Percentiles rank a stretch among this genome's conserved stretches.
Conservation (phyloP, 2,113 vertebrate genomes). For the Dascyllus trimaculatus region DNA sequence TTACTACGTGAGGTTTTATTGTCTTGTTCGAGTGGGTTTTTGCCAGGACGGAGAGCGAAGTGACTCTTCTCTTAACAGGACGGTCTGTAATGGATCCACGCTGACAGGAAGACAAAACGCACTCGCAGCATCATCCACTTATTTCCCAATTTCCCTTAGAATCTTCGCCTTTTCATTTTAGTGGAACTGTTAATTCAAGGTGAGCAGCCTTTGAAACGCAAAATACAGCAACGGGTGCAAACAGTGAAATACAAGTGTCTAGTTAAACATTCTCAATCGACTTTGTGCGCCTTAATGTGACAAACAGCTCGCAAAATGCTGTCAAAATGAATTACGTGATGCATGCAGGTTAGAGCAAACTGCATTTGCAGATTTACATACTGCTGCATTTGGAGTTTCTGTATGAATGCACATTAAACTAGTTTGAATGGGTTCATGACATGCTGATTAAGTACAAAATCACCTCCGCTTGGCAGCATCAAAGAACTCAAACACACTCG, state of each 20-base stretch:
- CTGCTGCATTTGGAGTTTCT: constrained; percentile 15
- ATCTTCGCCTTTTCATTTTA: no score
- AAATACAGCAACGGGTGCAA: background rate
- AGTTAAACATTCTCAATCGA: constrained; percentile 18
- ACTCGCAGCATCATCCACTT: no score
- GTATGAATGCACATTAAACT: background rate
- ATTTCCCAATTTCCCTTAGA: background rate
- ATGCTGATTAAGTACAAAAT: constrained; percentile 22
- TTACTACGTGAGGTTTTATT: constrained; percentile 12
- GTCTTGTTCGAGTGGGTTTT: constrained; percentile 28
- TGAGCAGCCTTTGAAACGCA: constrained; percentile 8
- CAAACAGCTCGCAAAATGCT: constrained; percentile 12
- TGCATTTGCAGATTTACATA: background rate
- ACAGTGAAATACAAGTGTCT: background rate
- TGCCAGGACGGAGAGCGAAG: background rate
- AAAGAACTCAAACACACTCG: background rate
- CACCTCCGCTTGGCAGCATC: background rate
- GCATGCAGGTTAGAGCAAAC: constrained; percentile 17
- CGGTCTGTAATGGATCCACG: no score
- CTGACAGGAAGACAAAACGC: no score
- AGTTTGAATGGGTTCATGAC: constrained; percentile 7
- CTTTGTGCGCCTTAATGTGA: constrained; percentile 20
- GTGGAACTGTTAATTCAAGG: background rate
- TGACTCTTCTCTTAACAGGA: no score
- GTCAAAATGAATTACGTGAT: constrained; percentile 18